A percentile compares a stretch with the other conserved stretches of the same genome.
Conservation (phyloP, 2,888 invertebrate species). For the Allygus modestus region DNA sequence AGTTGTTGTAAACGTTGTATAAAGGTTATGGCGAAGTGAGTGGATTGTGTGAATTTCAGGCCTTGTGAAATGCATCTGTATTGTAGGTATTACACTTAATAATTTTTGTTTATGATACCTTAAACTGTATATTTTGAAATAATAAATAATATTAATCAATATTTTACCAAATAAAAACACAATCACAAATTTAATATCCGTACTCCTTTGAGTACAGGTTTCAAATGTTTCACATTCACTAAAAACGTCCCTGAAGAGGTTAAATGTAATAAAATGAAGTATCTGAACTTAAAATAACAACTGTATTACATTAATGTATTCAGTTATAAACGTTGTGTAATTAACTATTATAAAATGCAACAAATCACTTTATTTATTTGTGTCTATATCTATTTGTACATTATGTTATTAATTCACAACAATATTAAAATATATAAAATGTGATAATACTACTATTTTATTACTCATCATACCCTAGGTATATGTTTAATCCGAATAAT, state of each 20-base stretch:
- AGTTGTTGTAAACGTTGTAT: not conserved
- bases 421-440: too few species aligned
- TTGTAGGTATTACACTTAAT: not conserved
- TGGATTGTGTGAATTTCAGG: constrained; percentile 22
- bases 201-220: not conserved
- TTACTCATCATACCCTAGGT: too few species aligned
- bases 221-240: not conserved
- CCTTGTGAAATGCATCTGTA: constrained; percentile 28
- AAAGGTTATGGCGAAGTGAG: not conserved
- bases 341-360: too few species aligned
- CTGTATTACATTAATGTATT: too few species aligned
- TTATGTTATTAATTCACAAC: too few species aligned
- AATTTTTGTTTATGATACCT: not conserved
- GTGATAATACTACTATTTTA: too few species aligned
- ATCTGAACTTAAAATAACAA: too few species aligned
- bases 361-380: too few species aligned
- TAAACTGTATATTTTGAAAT: not conserved
- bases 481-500: too few species aligned
- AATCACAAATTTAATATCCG: not conserved
- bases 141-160: not conserved
- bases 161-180: not conserved
- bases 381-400: too few species aligned
- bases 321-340: too few species aligned
- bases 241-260: constrained; percentile 43
- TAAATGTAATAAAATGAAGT: too few species aligned